Evolutionary conservation across 23 tunicate species (phyloP).

Genomic region (Phallusia fumigata): DNA sequence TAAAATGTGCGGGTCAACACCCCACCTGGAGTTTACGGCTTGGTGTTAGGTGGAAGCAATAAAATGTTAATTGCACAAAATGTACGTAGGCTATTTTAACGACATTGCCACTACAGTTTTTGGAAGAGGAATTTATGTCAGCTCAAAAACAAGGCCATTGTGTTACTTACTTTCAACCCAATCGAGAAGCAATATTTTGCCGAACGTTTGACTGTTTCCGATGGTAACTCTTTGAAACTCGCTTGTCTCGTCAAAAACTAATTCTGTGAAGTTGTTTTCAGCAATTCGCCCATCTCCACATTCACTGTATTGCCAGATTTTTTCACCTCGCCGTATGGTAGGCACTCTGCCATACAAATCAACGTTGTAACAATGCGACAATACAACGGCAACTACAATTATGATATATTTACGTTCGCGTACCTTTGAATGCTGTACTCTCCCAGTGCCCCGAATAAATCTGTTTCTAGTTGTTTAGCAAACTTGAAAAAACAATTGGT

Average conservation of each 20-base stretch:
- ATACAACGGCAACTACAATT: no score
- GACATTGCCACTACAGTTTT: no score
- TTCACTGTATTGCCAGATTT: slow-evolving; percentile 12
- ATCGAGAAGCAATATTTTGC: not conserved
- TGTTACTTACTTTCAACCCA: slow-evolving; percentile 8
- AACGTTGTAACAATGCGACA: no score
- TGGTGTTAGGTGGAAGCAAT: no score
- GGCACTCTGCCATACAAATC: not conserved
- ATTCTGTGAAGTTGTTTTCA: not conserved
- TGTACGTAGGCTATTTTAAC: no score
- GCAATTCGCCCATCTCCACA: slow-evolving; percentile 6
- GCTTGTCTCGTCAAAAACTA: not conserved
- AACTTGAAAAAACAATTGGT: not conserved
- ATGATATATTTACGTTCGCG: not conserved
- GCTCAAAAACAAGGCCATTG: not conserved
- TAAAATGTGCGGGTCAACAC: not conserved
- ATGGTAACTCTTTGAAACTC: slow-evolving; percentile 4
- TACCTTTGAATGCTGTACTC: not conserved
- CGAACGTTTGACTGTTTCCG: not conserved
- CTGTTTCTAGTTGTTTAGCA: not conserved
- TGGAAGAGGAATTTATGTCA: not conserved
- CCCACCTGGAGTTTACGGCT: not conserved
- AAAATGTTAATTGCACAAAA: no score
- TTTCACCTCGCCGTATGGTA: not conserved
- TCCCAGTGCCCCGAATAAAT: not conserved